phyloP scores from a whole-genome alignment of 2,888 invertebrate species.

The Cheilosia scutellata region DNA sequence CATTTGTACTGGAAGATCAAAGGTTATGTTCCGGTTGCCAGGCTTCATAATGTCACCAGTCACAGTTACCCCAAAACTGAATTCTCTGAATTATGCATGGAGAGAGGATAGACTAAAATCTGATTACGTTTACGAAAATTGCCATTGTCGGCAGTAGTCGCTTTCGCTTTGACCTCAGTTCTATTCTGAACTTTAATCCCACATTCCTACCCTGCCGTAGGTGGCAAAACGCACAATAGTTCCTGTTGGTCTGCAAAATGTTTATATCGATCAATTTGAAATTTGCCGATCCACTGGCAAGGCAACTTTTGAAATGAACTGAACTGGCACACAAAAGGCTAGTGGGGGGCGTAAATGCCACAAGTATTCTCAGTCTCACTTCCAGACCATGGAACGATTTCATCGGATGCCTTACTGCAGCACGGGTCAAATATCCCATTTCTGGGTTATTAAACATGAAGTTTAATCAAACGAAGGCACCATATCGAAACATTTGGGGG shows the following conservation, averaged over 20 bases:
- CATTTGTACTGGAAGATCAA: slow-evolving; percentile 35
- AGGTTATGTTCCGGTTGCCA: slow-evolving; percentile 37
- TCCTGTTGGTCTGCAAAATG: too few relatives aligned
- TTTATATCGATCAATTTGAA: slow-evolving; percentile 20
- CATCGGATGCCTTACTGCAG: not conserved
- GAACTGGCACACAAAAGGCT: slow-evolving; percentile 2
- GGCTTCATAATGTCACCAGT: slow-evolving; percentile 36
- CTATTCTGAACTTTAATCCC: slow-evolving; percentile 52
- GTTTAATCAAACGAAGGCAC: slow-evolving; percentile 41
- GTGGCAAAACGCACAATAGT: not conserved
- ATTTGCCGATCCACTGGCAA: slow-evolving; percentile 46
- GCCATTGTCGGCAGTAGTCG: slow-evolving; percentile 15
- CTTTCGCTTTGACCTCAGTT: not conserved
- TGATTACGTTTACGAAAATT: slow-evolving; percentile 34
- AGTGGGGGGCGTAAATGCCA: not conserved
- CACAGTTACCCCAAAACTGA: not conserved
- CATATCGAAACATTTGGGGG: not conserved
- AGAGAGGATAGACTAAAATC: slow-evolving; percentile 21
- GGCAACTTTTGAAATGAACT: not conserved
- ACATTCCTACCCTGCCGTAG: not conserved
- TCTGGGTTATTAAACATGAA: slow-evolving; percentile 53
- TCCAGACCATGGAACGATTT: not conserved
- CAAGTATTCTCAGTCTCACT: too few relatives aligned
- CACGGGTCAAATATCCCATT: slow-evolving; percentile 42
- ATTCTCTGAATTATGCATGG: slow-evolving; percentile 47